Percentiles rank a stretch among this genome's conserved stretches.
These are phyloP conservation scores for Drosophila robusta DNA, from an alignment of 2,888 invertebrate species.

Conservation along the genomic window DNA sequence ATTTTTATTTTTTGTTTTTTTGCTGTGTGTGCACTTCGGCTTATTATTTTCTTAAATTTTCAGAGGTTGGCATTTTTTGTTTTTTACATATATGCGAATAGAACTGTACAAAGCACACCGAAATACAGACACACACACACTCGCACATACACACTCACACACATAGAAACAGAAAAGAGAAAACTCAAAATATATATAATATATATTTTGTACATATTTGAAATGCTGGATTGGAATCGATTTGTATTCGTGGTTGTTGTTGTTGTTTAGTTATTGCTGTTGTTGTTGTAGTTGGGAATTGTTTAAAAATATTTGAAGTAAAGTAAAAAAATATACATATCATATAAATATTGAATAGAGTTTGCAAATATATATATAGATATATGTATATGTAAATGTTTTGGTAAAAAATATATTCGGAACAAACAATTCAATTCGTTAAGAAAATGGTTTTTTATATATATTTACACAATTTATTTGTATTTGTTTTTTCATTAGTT, in stretches of 20 bases:
- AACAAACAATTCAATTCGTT: constrained; percentile 72
- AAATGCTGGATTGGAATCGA: constrained; percentile 52
- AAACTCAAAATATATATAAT: constrained; percentile 24
- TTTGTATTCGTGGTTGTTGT: constrained; percentile 43
- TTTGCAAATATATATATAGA: constrained; percentile 77
- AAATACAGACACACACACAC: constrained; percentile 25
- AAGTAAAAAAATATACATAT: constrained; percentile 75
- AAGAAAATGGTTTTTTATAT: constrained; percentile 60
- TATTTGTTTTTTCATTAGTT: constrained; percentile 13
- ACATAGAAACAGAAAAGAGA: constrained; percentile 33
- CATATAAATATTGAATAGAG: constrained; percentile 78
- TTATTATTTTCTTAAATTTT: constrained; percentile 28
- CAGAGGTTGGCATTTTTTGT: constrained; percentile 16
- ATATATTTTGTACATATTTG: constrained; percentile 46
- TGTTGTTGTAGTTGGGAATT: constrained; percentile 60
- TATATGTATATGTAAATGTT: constrained; percentile 71
- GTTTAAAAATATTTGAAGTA: constrained; percentile 64
- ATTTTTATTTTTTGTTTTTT: constrained; percentile 16
- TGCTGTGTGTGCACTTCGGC: constrained; percentile 21
- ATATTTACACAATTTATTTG: constrained; percentile 80
- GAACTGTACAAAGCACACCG: constrained; percentile 41
- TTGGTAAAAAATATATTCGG: constrained; percentile 71
- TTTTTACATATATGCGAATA: constrained; percentile 26
- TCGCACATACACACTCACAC: constrained; percentile 21
- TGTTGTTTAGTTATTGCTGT: constrained; percentile 40